Evolutionary conservation across 1,140 invertebrate species (phyloP).

Genomic region (Coelopa frigida): DNA sequence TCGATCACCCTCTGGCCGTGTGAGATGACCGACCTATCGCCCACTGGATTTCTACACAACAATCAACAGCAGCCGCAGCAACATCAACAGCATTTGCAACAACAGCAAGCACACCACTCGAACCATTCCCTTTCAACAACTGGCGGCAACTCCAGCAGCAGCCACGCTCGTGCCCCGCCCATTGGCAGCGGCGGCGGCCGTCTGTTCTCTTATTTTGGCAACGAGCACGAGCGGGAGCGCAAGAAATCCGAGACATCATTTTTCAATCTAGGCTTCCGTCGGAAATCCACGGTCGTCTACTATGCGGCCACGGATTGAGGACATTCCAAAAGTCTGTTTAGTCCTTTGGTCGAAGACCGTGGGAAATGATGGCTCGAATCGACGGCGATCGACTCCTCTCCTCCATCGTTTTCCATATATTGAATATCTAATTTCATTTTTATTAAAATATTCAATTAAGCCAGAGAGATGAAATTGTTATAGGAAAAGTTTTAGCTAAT

Average conservation of each 20-base stretch:
- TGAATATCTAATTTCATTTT: too few relatives aligned
- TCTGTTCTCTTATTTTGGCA: slow-evolving; percentile 40
- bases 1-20: slow-evolving; percentile 66
- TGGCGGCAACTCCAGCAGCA: slow-evolving; percentile 14
- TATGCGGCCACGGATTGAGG: slow-evolving; percentile 32
- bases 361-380: too few relatives aligned
- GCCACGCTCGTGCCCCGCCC: slow-evolving; percentile 19
- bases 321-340: too few relatives aligned
- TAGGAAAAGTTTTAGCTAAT: too few relatives aligned
- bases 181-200: slow-evolving; percentile 23
- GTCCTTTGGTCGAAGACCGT: too few relatives aligned
- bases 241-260: slow-evolving; percentile 42
- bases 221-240: slow-evolving; percentile 37
- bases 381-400: too few relatives aligned
- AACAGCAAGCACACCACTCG: slow-evolving; percentile 25
- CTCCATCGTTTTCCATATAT: too few relatives aligned
- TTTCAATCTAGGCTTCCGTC: slow-evolving; percentile 39
- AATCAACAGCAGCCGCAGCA: slow-evolving; percentile 9
- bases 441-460: too few relatives aligned
- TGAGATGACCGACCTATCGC: slow-evolving; percentile 46
- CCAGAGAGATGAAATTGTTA: too few relatives aligned
- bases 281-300: slow-evolving; percentile 40
- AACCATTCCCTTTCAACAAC: slow-evolving; percentile 19
- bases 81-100: slow-evolving; percentile 24
- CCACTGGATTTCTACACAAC: slow-evolving; percentile 38